Base-by-base conservation (phyloP, 2,888 invertebrate genomes). In the Norana najaformis region DNA sequence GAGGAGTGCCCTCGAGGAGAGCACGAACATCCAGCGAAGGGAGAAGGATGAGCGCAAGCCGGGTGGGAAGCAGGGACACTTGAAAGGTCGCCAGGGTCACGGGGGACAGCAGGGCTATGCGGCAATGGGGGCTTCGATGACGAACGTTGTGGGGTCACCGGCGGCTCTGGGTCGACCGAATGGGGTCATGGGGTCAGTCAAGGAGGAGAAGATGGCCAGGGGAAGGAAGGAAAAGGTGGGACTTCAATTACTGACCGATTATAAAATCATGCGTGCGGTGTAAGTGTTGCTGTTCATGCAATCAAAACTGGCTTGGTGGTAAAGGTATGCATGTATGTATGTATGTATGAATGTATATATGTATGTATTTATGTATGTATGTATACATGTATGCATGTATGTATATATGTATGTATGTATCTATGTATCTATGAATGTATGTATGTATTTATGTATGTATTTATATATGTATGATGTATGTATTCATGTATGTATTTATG, bases 1-100 rank as follows among this genome's bases (percentile, higher is more conserved):
- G 88, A 89, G 92, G 38, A 92, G 93, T 39, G 91, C 91, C 41
- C 92, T 93, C n/a, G 88, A 92, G 82, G 93, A 93, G 39, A 93
- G 92, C 90, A 92, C 93, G 69, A 91, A 83, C 83, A 91, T 90
- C 53, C 92, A 92, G 83, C 88, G 90, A 53, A 83, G 83, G 88
- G n/a, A 38, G 18, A 83, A 90, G 36, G 69, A 69, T 88, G 91
- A 88, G 89, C 91, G 36, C 38, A 90, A n/a, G 88, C 85, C 41
- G 89, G 90, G 38, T 88, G 91, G 39, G 82, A 53, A 36, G 36
- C 85, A 37, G 23, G 85, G 85, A 85, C 85, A 35, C 30, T 23
- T 3, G 85, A 37, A 37, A 16, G 35, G 85, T 35, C 36, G 36
- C 20, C 85, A 35, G 85, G 36, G 36, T 30, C 85, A 23, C 16